Evolutionary conservation across 2,888 invertebrate species (phyloP).

Genomic region (Syritta pipiens): DNA sequence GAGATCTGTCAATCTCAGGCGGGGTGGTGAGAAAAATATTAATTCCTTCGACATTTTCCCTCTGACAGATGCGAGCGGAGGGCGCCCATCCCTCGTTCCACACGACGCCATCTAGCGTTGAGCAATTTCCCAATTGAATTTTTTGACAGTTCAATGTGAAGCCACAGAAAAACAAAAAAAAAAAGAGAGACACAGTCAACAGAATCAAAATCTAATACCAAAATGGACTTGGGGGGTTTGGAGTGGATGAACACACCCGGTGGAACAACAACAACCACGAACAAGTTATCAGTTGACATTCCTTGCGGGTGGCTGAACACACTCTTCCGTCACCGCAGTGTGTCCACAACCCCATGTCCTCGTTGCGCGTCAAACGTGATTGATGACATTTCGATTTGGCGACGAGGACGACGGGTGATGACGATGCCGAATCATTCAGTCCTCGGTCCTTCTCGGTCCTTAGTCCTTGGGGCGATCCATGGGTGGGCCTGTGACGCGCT

Average conservation of each 20-base stretch:
- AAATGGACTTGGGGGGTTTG: background rate
- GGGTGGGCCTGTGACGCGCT: background rate
- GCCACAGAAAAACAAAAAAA: background rate
- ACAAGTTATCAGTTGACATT: slow-evolving; percentile 55
- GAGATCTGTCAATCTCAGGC: slow-evolving; percentile 5
- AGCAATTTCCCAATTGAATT: slow-evolving; percentile 41
- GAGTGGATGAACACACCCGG: background rate
- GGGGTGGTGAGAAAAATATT: slow-evolving; percentile 26
- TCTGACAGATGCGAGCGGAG: background rate
- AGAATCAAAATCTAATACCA: slow-evolving; percentile 41
- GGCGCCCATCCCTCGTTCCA: background rate
- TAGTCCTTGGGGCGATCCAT: too few relatives aligned
- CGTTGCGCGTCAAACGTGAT: slow-evolving; percentile 35
- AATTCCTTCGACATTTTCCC: slow-evolving; percentile 31
- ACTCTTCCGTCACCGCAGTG: background rate
- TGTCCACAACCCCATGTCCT: background rate
- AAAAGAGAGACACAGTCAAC: slow-evolving; percentile 13
- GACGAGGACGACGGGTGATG: background rate
- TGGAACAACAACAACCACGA: slow-evolving; percentile 10
- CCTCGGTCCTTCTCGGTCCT: too few relatives aligned
- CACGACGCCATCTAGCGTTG: background rate
- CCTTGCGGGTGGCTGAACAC: slow-evolving; percentile 31
- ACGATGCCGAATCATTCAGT: too few relatives aligned
- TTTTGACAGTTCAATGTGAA: slow-evolving; percentile 36
- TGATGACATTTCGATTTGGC: slow-evolving; percentile 54